Evolutionary conservation across 2,113 vertebrate species (phyloP).

Genomic region (Poeciliopsis occidentalis): DNA sequence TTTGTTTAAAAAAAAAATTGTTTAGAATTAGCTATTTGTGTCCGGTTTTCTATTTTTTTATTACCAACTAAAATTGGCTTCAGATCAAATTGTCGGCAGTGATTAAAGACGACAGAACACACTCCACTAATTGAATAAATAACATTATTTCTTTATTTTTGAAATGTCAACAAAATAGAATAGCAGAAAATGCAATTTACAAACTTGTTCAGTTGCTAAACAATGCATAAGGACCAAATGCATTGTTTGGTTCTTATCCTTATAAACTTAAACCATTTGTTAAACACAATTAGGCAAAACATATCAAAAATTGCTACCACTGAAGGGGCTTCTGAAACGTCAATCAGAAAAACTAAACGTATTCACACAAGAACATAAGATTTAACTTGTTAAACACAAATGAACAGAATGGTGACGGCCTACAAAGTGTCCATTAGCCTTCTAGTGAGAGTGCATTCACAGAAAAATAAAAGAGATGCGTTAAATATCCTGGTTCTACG

Average conservation of each 20-base stretch:
- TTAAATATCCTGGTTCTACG: slow-evolving; percentile 37
- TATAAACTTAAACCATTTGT: too few species aligned
- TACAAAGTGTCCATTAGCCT: not conserved
- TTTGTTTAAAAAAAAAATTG: too few species aligned
- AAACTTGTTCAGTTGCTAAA: not conserved
- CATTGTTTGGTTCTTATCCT: too few species aligned
- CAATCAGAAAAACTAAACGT: not conserved
- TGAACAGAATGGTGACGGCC: not conserved
- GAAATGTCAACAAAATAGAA: too few species aligned
- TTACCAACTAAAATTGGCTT: not conserved
- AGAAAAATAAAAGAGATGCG: slow-evolving; percentile 34
- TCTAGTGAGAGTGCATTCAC: slow-evolving; percentile 42
- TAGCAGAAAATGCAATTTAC: not conserved
- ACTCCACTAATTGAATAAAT: not conserved
- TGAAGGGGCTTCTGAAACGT: not conserved
- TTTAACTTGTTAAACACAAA: not conserved
- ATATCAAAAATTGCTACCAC: not conserved
- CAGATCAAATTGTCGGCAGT: not conserved
- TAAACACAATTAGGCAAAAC: not conserved
- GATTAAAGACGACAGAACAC: not conserved
- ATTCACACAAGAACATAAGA: not conserved
- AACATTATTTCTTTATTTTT: not conserved
- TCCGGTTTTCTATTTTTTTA: too few species aligned
- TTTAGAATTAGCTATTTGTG: too few species aligned
- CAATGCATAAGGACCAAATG: too few species aligned